phyloP scores from a whole-genome alignment of 2,888 invertebrate genomes.

The Onthophagus sagittarius region DNA sequence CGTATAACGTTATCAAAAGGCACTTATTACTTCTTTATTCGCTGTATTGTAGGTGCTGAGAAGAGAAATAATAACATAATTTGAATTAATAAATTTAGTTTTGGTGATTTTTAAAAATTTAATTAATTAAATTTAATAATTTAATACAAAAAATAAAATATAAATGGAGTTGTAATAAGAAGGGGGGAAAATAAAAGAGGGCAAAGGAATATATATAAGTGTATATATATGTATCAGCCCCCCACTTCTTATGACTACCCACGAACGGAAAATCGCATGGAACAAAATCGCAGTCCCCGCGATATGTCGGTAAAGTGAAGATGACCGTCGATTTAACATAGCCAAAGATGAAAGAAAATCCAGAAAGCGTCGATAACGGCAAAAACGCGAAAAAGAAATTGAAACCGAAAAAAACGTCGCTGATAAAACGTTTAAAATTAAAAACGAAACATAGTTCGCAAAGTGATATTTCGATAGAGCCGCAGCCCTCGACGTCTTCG shows the following conservation, averaged over 20 bases:
- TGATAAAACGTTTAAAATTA: slow-evolving; percentile 37
- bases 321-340: slow-evolving; percentile 17
- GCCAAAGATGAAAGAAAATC: slow-evolving; percentile 22
- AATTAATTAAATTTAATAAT: too few relatives aligned
- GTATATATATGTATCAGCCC: neutral
- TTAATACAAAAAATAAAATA: too few relatives aligned
- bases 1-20: neutral
- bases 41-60: neutral
- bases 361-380: slow-evolving; percentile 14
- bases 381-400: slow-evolving; percentile 16
- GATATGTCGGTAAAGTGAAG: slow-evolving; percentile 19
- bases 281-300: slow-evolving; percentile 9
- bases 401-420: slow-evolving; percentile 33
- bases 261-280: neutral
- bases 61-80: too few relatives aligned
- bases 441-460: slow-evolving; percentile 18
- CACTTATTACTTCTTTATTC: neutral
- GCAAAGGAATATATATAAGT: slow-evolving; percentile 1
- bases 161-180: too few relatives aligned
- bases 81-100: too few relatives aligned
- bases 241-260: slow-evolving; percentile 6
- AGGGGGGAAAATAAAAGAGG: neutral
- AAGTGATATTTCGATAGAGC: slow-evolving; percentile 20
- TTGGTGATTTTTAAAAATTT: too few relatives aligned
- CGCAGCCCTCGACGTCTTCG: slow-evolving; percentile 30